Base-by-base conservation (phyloP, 2,888 invertebrate species). In the Meloe dianella region DNA sequence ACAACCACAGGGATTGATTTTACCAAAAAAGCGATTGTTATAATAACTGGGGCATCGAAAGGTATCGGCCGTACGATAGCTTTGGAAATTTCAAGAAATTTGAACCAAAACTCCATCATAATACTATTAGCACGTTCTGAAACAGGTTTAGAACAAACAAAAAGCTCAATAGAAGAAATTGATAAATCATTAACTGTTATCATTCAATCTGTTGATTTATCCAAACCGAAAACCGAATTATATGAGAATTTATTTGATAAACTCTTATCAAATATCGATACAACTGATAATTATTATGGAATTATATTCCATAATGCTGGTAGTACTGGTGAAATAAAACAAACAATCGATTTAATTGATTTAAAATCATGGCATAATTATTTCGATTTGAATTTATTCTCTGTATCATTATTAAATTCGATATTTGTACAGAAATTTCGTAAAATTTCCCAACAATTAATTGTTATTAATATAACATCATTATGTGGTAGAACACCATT, bases 281-380 rank as follows among this genome's bases (percentile, higher is more conserved):
- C 65, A 8, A 59, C 66, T 2, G 75, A 72, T 24, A 93, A 92
- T 78, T 87, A 91, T 47, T 87, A 89, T 54, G 89, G 88, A 6
- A 80, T 96, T 6, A 88, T 97, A 57, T 89, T 97, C 71, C 97
- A 97, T 80, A 97, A 97, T 86, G 96, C 92, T 6, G 97, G 94
- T 0, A 90, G 92, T 0, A 81, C 94, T 27, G 97, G 96, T 12
- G 89, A 91, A 78, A 81, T 93, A 47, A 87, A 90, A 72, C 85
- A 86, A 63, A 89, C 92, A 0, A 85, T 84, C 20, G 87, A 92
- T 41, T 86, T 93, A 79, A 87, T 87, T 0, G 86, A 93, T 80
- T 80, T 89, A 0, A 81, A 85, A 0, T 85, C 85, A 60, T 88
- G 94, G 87, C 86, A 88, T 64, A 81, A 86, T 35, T 94, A 94